These are phyloP conservation scores for Trichonephila clavata DNA, from an alignment of 1,140 invertebrate genomes.

Conservation along the genomic window DNA sequence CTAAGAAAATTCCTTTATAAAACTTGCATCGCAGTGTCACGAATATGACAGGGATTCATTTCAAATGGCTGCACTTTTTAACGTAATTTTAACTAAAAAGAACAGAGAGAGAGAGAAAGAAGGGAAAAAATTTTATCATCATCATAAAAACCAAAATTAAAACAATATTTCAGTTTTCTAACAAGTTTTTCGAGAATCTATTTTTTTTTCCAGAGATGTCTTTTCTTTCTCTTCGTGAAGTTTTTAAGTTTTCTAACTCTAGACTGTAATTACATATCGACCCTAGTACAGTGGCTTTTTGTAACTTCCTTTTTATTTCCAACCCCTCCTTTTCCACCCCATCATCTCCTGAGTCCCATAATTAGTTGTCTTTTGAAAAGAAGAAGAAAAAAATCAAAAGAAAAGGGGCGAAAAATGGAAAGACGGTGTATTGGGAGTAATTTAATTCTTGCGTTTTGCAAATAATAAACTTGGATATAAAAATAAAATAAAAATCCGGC, in stretches of 20 bases:
- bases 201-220: neutral
- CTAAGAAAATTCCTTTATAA: constrained; percentile 24
- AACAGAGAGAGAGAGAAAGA: neutral
- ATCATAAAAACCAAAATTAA: constrained; percentile 69
- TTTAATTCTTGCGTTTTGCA: constrained; percentile 75
- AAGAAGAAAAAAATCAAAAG: constrained; percentile 16
- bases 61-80: constrained; percentile 23
- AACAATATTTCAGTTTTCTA: constrained; percentile 69
- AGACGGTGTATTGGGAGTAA: constrained; percentile 56
- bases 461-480: constrained; percentile 65
- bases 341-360: constrained; percentile 55
- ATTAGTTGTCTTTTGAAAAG: constrained; percentile 68
- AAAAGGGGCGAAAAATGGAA: constrained; percentile 5
- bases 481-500: constrained; percentile 3
- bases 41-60: constrained; percentile 32
- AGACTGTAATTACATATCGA: constrained; percentile 73
- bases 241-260: constrained; percentile 67
- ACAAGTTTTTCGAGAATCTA: constrained; percentile 44
- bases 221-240: constrained; percentile 30
- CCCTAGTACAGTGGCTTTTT: constrained; percentile 40
- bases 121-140: constrained; percentile 36
- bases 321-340: neutral
- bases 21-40: neutral
- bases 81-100: constrained; percentile 50
- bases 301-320: constrained; percentile 47